Percentiles rank a stretch among this genome's conserved stretches.
Conservation (phyloP, 2,888 invertebrate genomes). For the Eudasyphora cyanicolor region DNA sequence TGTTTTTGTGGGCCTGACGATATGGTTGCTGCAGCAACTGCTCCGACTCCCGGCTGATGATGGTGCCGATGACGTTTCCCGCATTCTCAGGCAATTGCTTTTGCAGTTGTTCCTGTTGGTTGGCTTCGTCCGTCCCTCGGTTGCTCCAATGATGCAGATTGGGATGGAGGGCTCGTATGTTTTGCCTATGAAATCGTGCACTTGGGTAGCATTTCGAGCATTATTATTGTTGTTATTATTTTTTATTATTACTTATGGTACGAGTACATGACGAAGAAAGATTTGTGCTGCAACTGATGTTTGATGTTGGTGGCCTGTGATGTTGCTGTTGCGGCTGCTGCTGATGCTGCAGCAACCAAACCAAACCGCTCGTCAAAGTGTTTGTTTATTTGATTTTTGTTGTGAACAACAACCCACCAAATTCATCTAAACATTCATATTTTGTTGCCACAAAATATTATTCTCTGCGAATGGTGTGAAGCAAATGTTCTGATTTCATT, state of each 20-base stretch:
- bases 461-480: neutral
- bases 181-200: constrained; percentile 21
- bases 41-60: constrained; percentile 24
- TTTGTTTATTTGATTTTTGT: constrained; percentile 64
- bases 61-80: constrained; percentile 8
- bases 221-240: constrained; percentile 24
- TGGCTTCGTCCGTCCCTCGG: neutral
- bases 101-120: neutral
- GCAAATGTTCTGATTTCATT: neutral
- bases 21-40: neutral
- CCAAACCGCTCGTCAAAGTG: constrained; percentile 49
- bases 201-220: constrained; percentile 35
- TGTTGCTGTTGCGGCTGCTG: neutral
- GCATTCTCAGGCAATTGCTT: constrained; percentile 10
- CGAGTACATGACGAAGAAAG: neutral
- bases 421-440: constrained; percentile 4
- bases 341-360: too few relatives aligned
- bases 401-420: constrained; percentile 26
- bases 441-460: constrained; percentile 37
- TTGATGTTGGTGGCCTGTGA: neutral
- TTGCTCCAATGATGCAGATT: too few relatives aligned
- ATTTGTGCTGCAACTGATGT: neutral
- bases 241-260: constrained; percentile 2
- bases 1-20: neutral
- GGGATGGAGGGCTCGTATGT: too few relatives aligned